These are phyloP conservation scores for Ancistrus triradiatus DNA, from an alignment of 2,113 vertebrate genomes.

Conservation along the genomic window DNA sequence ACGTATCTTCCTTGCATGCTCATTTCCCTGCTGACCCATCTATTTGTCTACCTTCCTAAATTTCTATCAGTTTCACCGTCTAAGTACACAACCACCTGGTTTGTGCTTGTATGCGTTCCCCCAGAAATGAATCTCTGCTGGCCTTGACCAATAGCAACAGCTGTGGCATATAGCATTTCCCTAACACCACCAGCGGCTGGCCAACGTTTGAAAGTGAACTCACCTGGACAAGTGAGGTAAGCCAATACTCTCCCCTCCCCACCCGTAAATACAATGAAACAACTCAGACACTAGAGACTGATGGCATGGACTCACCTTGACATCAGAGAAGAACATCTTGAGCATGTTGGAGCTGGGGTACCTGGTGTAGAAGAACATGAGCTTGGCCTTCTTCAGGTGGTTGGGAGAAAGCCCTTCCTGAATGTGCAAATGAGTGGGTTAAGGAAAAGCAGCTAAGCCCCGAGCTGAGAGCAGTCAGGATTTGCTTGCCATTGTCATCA, in stretches of 20 bases:
- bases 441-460: constrained; percentile 37
- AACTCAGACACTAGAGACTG: neutral
- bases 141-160: constrained; percentile 36
- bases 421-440: constrained; percentile 66
- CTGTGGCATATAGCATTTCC: constrained; percentile 33
- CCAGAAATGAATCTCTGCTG: constrained; percentile 35
- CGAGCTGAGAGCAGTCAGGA: constrained; percentile 31
- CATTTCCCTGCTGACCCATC: constrained; percentile 22
- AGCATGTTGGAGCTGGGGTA: constrained; percentile 99
- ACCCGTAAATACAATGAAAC: neutral
- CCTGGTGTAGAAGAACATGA: constrained; percentile 99
- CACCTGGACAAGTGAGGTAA: constrained; percentile 37
- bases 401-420: constrained; percentile 98
- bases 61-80: constrained; percentile 34
- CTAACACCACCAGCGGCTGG: constrained; percentile 23
- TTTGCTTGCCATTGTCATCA: constrained; percentile 69
- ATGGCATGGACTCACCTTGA: constrained; percentile 81
- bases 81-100: neutral
- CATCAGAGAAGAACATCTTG: constrained; percentile 98
- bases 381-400: constrained; percentile 99
- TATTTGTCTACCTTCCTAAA: constrained; percentile 18
- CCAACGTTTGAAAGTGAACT: constrained; percentile 26
- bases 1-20: constrained; percentile 16
- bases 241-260: neutral
- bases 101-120: neutral